These are phyloP conservation scores for Malacoctenus gilli DNA, from an alignment of 2,797 vertebrate species.

Conservation along the genomic window DNA sequence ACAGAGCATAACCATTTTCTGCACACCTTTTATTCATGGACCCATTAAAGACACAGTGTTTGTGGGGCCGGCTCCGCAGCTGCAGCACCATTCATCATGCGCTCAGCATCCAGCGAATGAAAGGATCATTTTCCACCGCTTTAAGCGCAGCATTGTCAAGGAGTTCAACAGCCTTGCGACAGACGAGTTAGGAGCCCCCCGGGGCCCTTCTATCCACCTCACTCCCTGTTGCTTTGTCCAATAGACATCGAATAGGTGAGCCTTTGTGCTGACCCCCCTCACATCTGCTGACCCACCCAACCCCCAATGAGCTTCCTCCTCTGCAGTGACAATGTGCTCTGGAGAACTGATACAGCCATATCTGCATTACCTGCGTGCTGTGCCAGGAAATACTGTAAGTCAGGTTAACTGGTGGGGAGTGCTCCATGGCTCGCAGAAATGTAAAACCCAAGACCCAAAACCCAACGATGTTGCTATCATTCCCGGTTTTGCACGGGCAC, in stretches of 20 bases:
- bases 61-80: constrained; percentile 50
- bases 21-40: constrained; percentile 16
- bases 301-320: constrained; percentile 74
- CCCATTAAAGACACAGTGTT: constrained; percentile 21
- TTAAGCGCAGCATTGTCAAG: constrained; percentile 82
- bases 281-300: constrained; percentile 82
- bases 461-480: too few relatives aligned
- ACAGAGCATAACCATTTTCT: constrained; percentile 11
- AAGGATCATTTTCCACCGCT: constrained; percentile 81
- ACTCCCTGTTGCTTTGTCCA: constrained; percentile 79
- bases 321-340: constrained; percentile 70
- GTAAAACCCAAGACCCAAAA: constrained; percentile 45
- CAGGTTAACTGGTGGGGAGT: constrained; percentile 53
- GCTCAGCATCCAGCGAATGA: constrained; percentile 70
- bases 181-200: constrained; percentile 81
- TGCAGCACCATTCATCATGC: constrained; percentile 64
- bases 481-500: constrained; percentile 26
- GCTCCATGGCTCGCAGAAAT: constrained; percentile 32
- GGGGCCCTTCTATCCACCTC: constrained; percentile 75
- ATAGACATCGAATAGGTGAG: constrained; percentile 85
- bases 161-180: constrained; percentile 79
- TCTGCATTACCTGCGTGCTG: constrained; percentile 66
- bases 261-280: constrained; percentile 83
- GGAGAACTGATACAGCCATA: constrained; percentile 75
- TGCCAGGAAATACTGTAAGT: constrained; percentile 49